Base-by-base conservation (phyloP, 2,113 vertebrate species). In the Gambusia holbrooki region DNA sequence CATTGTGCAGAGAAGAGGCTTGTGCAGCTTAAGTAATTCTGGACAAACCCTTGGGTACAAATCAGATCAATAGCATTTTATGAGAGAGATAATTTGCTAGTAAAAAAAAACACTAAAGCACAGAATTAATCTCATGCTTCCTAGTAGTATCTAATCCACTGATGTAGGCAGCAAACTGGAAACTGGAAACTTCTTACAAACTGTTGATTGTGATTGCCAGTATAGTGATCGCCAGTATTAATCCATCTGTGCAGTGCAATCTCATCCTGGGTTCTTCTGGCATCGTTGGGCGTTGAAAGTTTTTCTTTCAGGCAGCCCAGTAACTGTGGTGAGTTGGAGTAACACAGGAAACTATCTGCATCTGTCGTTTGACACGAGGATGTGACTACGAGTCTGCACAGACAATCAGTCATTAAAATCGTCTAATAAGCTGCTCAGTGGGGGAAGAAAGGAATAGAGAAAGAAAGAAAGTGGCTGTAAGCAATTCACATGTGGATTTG, bases 281-380 rank as follows among this genome's bases (percentile, higher is more conserved):
- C 51, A 58, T 81, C 61, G 67, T 42, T 25, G 51, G 66, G 78
- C 60, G 66, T 62, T 77, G 33, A 74, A 77, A 67, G 37, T 78
- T 77, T 84, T 68, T 61, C 51, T 70, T 73, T 87, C 73, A 70
- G 84, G 64, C 74, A 63, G 48, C 66, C 42, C 10, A 19, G 65
- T 75, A 81, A 80, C 73, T 79, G 75, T 80, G 84, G 80, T 76
- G 78, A 87, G 72, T 78, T 70, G 72, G 72, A 84, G 77, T 69
- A 71, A 51, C 67, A 66, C 45, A 61, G 72, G 64, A 77, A 84
- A 75, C 70, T 58, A 40, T 22, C 66, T 51, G 63, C 37, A 66
- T 29, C 65, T 75, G 68, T 22, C 48, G 40, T 78, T 84, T 73
- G 69, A 69, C 70, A 60, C 37, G 60, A 71, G 67, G 32, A 35